Conservation (phyloP, 2,797 vertebrate genomes). For the Lagodon rhomboides region DNA sequence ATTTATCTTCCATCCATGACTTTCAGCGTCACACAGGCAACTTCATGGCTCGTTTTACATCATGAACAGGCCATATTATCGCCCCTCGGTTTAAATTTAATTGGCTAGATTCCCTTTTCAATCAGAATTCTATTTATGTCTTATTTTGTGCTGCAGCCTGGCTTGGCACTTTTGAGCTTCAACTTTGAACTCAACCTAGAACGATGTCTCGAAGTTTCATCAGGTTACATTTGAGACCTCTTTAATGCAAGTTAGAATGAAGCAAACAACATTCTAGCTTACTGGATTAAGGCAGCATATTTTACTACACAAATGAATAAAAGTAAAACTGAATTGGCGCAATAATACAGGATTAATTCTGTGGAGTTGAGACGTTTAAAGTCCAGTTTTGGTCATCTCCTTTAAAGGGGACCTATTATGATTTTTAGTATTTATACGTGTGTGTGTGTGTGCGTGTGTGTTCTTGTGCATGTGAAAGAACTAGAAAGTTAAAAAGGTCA, state of each 20-base stretch:
- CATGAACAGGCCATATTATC: slow-evolving; percentile 1
- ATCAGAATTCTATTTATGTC: slow-evolving; percentile 7
- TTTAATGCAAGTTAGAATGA: slow-evolving; percentile 34
- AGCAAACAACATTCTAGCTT: slow-evolving; percentile 24
- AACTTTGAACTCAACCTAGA: slow-evolving; percentile 15
- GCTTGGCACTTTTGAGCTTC: slow-evolving; percentile 15
- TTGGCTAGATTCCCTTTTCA: slow-evolving; percentile 34
- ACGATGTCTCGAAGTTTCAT: slow-evolving; percentile 56
- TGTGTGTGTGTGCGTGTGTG: no score
- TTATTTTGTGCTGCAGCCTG: slow-evolving; percentile 10
- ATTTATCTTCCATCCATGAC: slow-evolving; percentile 18
- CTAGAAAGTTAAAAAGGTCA: no score
- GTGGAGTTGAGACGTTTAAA: not conserved
- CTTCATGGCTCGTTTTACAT: slow-evolving; percentile 21
- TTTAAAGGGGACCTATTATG: no score
- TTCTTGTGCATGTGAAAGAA: no score
- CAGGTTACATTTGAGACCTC: slow-evolving; percentile 39
- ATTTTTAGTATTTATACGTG: no score
- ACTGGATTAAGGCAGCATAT: not conserved
- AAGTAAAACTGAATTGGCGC: not conserved
- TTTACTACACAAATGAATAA: not conserved
- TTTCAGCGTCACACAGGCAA: slow-evolving; percentile 18
- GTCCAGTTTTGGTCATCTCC: not conserved
- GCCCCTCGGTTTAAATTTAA: slow-evolving; percentile 10
- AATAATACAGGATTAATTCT: not conserved